phyloP scores from a whole-genome alignment of 2,113 vertebrate genomes.

The Sebastes schlegelii region DNA sequence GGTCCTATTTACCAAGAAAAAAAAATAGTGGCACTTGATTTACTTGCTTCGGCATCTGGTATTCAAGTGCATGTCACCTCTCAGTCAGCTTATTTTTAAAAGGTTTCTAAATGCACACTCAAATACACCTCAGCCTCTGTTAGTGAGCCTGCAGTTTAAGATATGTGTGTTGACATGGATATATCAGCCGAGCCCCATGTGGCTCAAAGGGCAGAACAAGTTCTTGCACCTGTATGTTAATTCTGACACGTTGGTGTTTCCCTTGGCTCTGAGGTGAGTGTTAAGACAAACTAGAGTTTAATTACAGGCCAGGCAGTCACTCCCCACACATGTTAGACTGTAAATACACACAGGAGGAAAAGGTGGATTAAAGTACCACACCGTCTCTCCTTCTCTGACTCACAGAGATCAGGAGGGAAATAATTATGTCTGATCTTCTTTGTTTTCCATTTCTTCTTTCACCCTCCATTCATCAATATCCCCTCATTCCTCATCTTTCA shows the following conservation, averaged over 20 bases:
- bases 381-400: not conserved
- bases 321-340: conserved; percentile 39
- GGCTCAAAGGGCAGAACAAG: conserved; percentile 43
- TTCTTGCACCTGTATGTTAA: conserved; percentile 73
- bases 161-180: conserved; percentile 54
- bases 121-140: conserved; percentile 35
- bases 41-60: conserved; percentile 29
- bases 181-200: conserved; percentile 41
- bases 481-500: not conserved
- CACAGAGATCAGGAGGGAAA: not conserved
- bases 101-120: conserved; percentile 11
- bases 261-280: conserved; percentile 68
- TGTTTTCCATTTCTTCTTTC: not conserved
- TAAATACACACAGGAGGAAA: conserved; percentile 41
- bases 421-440: not conserved
- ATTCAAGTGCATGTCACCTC: conserved; percentile 5
- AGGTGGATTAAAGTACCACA: conserved; percentile 21
- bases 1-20: not conserved
- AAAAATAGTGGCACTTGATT: conserved; percentile 12
- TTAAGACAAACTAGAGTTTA: conserved; percentile 73
- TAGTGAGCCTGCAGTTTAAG: not conserved
- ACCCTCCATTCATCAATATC: not conserved
- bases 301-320: conserved; percentile 59
- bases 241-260: conserved; percentile 74
- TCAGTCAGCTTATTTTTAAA: conserved; percentile 50